Conservation (phyloP, 2,113 vertebrate species). For the Erythrocercus mccallii region DNA sequence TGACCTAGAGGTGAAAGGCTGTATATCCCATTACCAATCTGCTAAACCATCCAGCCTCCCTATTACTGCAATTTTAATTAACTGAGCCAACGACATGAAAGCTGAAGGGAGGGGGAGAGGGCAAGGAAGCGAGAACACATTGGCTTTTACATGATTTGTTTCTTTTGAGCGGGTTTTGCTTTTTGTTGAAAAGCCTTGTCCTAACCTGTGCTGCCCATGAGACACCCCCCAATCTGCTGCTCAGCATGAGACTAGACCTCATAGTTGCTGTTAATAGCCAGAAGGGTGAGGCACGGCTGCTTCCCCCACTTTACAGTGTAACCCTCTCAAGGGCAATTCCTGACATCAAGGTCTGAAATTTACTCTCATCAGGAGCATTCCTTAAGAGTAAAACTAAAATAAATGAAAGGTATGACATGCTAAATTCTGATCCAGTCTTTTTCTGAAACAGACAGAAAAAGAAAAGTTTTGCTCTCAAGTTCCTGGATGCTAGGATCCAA, state of each 20-base stretch:
- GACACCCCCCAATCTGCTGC: neutral
- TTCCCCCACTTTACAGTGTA: neutral
- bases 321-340: neutral
- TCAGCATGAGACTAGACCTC: accelerated
- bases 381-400: neutral
- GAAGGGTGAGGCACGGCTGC: neutral
- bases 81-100: conserved; percentile 59
- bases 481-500: neutral
- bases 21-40: conserved; percentile 60
- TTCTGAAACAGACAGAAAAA: neutral
- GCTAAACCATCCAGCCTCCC: conserved; percentile 40
- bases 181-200: neutral
- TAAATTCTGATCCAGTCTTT: neutral
- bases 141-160: conserved; percentile 38
- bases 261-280: neutral
- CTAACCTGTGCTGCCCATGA: neutral
- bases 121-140: conserved; percentile 47
- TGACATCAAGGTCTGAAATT: neutral
- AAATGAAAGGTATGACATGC: neutral
- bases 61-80: conserved; percentile 69
- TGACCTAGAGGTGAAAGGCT: conserved; percentile 65
- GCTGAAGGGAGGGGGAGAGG: neutral
- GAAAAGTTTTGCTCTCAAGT: neutral
- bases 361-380: neutral
- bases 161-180: conserved; percentile 22